These are phyloP conservation scores for Stenodema calcarata DNA, from an alignment of 2,888 invertebrate genomes.

Conservation along the genomic window DNA sequence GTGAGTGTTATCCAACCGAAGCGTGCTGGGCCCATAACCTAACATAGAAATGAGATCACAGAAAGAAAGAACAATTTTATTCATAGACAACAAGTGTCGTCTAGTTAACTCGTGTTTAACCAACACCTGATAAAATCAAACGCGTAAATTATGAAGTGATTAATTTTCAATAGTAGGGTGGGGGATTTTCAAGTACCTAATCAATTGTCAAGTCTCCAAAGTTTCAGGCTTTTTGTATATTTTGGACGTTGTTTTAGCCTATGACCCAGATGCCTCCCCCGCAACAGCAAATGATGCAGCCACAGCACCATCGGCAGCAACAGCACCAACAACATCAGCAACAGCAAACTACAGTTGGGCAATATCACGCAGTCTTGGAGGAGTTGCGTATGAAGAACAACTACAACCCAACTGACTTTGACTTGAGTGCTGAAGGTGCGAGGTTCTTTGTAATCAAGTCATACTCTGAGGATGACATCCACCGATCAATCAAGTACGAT, in stretches of 20 bases:
- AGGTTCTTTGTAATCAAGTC: constrained; percentile 98
- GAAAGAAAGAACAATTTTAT: no score
- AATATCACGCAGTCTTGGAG: constrained; percentile 77
- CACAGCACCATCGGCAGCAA: constrained; percentile 55
- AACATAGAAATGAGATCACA: no score
- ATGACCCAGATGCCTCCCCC: constrained; percentile 55
- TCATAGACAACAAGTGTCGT: no score
- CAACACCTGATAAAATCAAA: no score
- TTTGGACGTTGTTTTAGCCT: constrained; percentile 48
- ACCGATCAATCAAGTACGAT: constrained; percentile 96
- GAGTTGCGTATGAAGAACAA: constrained; percentile 90
- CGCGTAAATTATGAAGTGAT: no score
- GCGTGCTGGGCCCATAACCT: no score
- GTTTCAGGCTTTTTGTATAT: no score
- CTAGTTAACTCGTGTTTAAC: no score
- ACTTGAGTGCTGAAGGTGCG: constrained; percentile 80
- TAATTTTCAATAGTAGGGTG: no score
- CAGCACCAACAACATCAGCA: constrained; percentile 55
- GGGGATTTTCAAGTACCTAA: no score
- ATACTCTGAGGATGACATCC: constrained; percentile 98
- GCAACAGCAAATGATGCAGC: constrained; percentile 55
- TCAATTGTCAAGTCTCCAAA: no score
- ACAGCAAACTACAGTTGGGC: constrained; percentile 30
- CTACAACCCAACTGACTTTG: constrained; percentile 93
- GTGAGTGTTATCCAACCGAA: no score